Evolutionary conservation across 2,888 invertebrate genomes (phyloP).

Genomic region (Limnephilus marmoratus): DNA sequence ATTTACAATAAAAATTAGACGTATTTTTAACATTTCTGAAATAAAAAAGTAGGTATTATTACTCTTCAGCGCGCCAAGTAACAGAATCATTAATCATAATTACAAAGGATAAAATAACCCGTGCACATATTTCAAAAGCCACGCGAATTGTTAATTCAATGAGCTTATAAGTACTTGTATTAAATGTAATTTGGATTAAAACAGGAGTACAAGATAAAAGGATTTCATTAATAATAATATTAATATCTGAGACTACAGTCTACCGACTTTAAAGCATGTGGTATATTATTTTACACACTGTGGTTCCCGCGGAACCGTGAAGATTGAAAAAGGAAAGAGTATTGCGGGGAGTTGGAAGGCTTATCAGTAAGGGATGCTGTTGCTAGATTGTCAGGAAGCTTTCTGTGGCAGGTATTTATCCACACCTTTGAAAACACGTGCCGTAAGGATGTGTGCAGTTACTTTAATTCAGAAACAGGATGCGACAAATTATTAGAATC

Average conservation of each 20-base stretch:
- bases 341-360: not conserved
- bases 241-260: not conserved
- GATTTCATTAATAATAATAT: not conserved
- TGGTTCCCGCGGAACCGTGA: not conserved
- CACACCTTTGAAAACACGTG: not conserved
- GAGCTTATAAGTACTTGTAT: too few relatives aligned
- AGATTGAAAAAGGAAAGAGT: not conserved
- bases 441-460: not conserved
- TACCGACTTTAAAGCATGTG: not conserved
- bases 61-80: not conserved
- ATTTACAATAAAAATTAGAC: too few relatives aligned
- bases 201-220: not conserved
- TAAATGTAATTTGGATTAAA: not conserved
- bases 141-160: too few relatives aligned
- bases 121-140: not conserved
- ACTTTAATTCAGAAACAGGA: not conserved
- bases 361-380: not conserved
- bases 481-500: not conserved
- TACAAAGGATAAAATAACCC: not conserved
- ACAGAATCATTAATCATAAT: not conserved
- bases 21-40: too few relatives aligned
- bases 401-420: not conserved
- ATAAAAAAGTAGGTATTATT: not conserved
- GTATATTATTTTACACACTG: not conserved
- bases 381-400: not conserved